phyloP scores from a whole-genome alignment of 2,888 invertebrate genomes.

The Oscheius sp. region DNA sequence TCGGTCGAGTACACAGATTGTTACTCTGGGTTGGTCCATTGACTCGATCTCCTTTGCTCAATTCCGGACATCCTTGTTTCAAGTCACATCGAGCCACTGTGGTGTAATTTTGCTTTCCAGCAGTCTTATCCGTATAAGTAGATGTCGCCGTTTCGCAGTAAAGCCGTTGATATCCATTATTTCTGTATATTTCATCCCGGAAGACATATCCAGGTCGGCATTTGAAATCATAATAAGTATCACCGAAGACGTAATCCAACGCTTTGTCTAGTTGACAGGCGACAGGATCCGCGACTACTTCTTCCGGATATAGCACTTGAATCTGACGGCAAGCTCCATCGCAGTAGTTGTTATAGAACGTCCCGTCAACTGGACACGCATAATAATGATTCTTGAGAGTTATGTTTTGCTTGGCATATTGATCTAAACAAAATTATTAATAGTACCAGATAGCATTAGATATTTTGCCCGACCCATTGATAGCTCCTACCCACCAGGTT shows the following conservation, averaged over 20 bases:
- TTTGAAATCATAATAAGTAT: not conserved
- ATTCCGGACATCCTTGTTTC: not conserved
- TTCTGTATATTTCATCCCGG: not conserved
- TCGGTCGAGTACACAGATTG: not conserved
- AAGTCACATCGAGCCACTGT: not conserved
- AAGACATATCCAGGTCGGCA: not conserved
- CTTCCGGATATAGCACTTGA: too few species aligned
- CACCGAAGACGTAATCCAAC: not conserved
- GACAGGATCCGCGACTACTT: too few species aligned
- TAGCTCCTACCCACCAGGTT: not conserved
- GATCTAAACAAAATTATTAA: not conserved
- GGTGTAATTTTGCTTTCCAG: not conserved
- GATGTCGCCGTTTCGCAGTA: not conserved
- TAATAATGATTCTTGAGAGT: not conserved
- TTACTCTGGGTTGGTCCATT: too few species aligned
- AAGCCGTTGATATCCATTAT: not conserved
- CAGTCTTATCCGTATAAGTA: not conserved
- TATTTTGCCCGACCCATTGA: too few species aligned
- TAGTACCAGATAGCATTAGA: too few species aligned
- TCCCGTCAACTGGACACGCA: not conserved
- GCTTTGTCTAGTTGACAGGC: not conserved
- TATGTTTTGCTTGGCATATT: too few species aligned
- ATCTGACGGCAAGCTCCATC: conserved; percentile 4
- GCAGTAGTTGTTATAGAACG: conserved; percentile 3
- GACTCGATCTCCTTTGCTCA: too few species aligned